Evolutionary conservation across 2,888 invertebrate species (phyloP), one percentile per base, ranked within the genome.

Genomic region (Ametastegia equiseti): DNA sequence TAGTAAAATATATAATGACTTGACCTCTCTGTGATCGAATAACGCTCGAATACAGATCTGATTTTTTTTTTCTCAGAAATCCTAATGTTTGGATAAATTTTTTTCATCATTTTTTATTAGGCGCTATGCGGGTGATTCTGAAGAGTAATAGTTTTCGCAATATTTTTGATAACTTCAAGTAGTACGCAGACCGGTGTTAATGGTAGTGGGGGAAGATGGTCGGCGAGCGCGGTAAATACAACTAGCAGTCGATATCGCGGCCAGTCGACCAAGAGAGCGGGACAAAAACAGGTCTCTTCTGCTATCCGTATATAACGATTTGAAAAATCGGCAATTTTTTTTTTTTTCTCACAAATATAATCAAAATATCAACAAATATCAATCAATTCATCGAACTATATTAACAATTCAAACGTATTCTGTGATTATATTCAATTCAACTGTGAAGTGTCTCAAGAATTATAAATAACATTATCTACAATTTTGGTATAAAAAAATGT

Each of bases 201-300:
- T 47, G 9, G 15, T 81, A 80, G 84, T 83, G 81, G 83, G 83
- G 84, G 85, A 83, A 82, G n/a, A 84, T 83, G 84, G 83, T 82
- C 63, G 69, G 82, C 54, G 80, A 83, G 84, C 85, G 86, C 85
- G 85, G 86, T 88, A 87, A 88, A 88, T 87, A 87, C 84, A 84
- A 85, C 83, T 84, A 86, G 83, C 82, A 84, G 83, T 82, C 81
- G 83, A 85, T 86, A 85, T 82, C 83, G 83, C 80, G 82, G 85
- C 84, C 86, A 88, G 87, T 88, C 85, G 84, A 83, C 83, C 81
- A 81, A 80, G 81, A 83, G 75, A 54, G 75, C 75, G 75, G 71
- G 27, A 71, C n/a, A 71, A 47, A 71, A 71, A 27, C 71, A n/a
- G 71, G 71, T 71, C 47, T 71, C 71, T 30, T 30, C 1, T 39